These are phyloP conservation scores for Arbacia lixula DNA, from an alignment of 53 echinoderm and acorn worm genomes.

Conservation along the genomic window DNA sequence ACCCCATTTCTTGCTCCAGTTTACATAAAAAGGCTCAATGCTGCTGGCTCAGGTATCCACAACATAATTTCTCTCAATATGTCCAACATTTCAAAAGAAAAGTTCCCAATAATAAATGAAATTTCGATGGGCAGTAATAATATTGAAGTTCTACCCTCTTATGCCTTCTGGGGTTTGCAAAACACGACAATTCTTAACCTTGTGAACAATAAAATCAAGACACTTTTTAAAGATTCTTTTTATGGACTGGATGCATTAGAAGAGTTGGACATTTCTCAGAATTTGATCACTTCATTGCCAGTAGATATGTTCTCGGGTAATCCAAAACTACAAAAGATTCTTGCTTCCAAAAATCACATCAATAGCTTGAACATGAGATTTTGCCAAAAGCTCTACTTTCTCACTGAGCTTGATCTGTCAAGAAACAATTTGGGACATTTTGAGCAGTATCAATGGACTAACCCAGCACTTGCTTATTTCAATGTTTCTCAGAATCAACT, in stretches of 20 bases:
- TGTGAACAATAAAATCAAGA: background rate
- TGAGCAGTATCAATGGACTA: background rate
- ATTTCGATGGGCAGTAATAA: background rate
- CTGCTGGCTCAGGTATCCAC: background rate
- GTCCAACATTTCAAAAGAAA: background rate
- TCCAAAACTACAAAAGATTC: background rate
- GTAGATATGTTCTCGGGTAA: background rate
- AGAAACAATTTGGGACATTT: background rate
- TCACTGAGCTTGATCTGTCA: background rate
- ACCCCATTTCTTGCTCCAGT: background rate
- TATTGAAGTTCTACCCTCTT: background rate
- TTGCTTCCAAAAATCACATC: background rate
- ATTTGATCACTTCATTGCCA: background rate
- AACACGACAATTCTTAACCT: background rate
- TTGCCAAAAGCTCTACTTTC: too few species aligned
- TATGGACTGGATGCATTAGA: background rate
- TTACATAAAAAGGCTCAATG: background rate
- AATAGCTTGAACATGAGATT: background rate
- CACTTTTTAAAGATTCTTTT: background rate
- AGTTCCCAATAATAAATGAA: background rate
- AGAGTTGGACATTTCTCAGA: background rate
- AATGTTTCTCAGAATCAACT: slow-evolving; percentile 18
- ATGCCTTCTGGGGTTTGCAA: slow-evolving; percentile 5
- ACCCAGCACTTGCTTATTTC: background rate
- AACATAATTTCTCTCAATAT: slow-evolving; percentile 1